Evolutionary conservation across 2,888 invertebrate genomes (phyloP), one percentile per base, ranked within the genome.

Genomic region (Drosophila atripex): DNA sequence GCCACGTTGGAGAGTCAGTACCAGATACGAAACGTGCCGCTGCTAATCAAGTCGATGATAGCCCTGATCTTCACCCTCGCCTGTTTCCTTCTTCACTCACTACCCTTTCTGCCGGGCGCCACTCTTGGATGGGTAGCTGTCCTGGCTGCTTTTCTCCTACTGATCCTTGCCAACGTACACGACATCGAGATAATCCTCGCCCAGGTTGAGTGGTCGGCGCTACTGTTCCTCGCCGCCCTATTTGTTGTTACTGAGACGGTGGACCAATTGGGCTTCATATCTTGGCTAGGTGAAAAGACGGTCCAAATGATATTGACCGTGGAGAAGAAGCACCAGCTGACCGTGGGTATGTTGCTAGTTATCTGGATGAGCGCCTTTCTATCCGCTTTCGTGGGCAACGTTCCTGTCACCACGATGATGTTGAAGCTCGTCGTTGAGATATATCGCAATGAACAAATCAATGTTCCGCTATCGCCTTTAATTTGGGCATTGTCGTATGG

Each of bases 321-420:
- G 1, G 92, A 92, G 51, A 94, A 93, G 83, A 94, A 93, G 23
- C 93, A 93, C 3, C 93, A 94, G 71, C 92, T 94, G 21, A 94
- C 93, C 1, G 95, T 96, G 0, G 95, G 96, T 0, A 93, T 97
- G 41, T 79, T 97, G 4, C 89, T 97, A 1, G 93, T 97, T 75
- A 89, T 97, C 14, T 97, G 97, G 96, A 94, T 96, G 0, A 78
- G 97, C 0, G 96, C 96, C 0, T 49, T 96, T 0, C 95, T 95
- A 0, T 97, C 97, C 16, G 96, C 97, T 0, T 96, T 98, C 88
- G 96, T 98, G 0, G 97, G 98, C 91, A 98, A 97, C 90, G 96
- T 98, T 50, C 97, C 98, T 0, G 93, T 97, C 45, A 96, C 97
- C 0, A 97, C 97, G 0, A 97, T 98, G 95, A 97, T 98, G 97